phyloP scores from a whole-genome alignment of 2,888 invertebrate species.

The Apotomis capreana region DNA sequence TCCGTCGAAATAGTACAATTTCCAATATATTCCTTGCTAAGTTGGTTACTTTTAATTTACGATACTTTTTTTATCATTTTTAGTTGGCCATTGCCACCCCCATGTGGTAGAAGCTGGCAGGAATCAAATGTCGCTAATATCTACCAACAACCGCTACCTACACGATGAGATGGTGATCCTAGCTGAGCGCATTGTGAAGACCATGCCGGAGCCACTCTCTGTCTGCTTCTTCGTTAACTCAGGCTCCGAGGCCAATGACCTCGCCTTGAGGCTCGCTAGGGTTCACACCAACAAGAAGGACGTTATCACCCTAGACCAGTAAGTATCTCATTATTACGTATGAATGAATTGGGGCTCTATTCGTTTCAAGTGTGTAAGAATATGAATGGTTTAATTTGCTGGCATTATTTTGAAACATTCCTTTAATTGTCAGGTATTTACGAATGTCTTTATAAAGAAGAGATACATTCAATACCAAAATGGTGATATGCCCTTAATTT shows the following conservation, averaged over 20 bases:
- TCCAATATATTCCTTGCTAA: neutral
- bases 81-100: constrained; percentile 99
- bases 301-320: constrained; percentile 98
- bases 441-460: constrained; percentile 27
- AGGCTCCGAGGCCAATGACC: constrained; percentile 99
- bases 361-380: constrained; percentile 22
- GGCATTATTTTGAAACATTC: constrained; percentile 34
- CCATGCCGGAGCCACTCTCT: constrained; percentile 92
- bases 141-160: constrained; percentile 97
- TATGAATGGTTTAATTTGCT: constrained; percentile 43
- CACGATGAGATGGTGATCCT: constrained; percentile 97
- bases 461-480: neutral
- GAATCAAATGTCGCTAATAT: constrained; percentile 95
- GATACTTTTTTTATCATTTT: constrained; percentile 7
- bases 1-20: too few relatives aligned
- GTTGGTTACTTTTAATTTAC: neutral
- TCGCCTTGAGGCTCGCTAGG: constrained; percentile 95
- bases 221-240: constrained; percentile 99
- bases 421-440: constrained; percentile 30
- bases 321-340: constrained; percentile 77
- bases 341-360: constrained; percentile 25
- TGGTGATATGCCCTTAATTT: neutral
- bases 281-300: constrained; percentile 95
- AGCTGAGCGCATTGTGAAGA: constrained; percentile 91
- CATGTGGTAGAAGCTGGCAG: constrained; percentile 95